Evolutionary conservation across 2,113 vertebrate genomes (phyloP), one percentile per base, ranked within the genome.

Genomic region (Hylia prasina): DNA sequence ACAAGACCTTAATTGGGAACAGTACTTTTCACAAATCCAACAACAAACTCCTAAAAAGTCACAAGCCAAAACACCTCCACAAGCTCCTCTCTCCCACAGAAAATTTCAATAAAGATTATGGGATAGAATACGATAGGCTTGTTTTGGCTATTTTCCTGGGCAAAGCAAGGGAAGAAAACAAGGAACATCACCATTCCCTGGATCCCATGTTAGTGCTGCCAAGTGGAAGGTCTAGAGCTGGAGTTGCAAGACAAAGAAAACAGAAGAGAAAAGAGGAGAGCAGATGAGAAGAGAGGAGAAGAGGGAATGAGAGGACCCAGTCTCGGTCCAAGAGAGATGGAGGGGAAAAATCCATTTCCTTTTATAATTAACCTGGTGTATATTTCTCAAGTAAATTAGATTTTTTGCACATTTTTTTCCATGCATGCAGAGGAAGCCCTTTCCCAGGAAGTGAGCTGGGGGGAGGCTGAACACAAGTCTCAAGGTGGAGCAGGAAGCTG

Each of bases 111-210:
- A 87, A 17, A 7, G 7, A 31, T 33, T 63, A 15, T 24, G 24
- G 24, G 30, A 39, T 79, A 61, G 56, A 47, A 54, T 40, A 47
- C 0, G 0, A 11, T 33, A 54, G 13, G 13, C 5, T 5, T 12
- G 9, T 53, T 71, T 70, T 63, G 30, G 25, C 21, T 37, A 45
- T 37, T 45, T 80, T 54, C 24, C 56, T 7, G 24, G n/a, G 30
- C 20, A 71, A 56, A 56, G 7, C 3, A 65, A 56, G 8, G 10
- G 35, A 57, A 56, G 19, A 47, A 57, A 65, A 48, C 47, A 63
- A n/a, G 17, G 40, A 31, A 31, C 17, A 42, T 42, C n/a, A 63
- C 21, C 14, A 56, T 4, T 35, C 35, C 9, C 9, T 48, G 31
- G 40, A 48, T 71, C 20, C 31, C 0, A 0, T 7, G 4, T 31